Conservation (phyloP, 2,797 vertebrate species). For the Salmo trutta region DNA sequence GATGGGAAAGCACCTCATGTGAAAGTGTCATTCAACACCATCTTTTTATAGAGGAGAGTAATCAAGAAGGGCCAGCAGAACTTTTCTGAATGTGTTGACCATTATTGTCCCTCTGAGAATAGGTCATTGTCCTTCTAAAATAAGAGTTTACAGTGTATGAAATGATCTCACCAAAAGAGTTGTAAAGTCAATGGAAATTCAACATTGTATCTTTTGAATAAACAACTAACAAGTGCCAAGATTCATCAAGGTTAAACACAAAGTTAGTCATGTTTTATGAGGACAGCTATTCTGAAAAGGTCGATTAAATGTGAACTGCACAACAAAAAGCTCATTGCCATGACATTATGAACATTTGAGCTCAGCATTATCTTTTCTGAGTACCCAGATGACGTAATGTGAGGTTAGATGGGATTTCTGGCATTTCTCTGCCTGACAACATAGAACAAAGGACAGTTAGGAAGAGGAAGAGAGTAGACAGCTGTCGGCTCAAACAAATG, state of each 20-base stretch:
- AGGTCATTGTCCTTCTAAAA: background rate
- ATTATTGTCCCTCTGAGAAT: background rate
- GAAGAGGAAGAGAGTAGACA: constrained; percentile 45
- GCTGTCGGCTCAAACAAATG: constrained; percentile 51
- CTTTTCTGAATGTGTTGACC: constrained; percentile 2
- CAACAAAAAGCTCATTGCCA: background rate
- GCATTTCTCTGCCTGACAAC: constrained; percentile 41
- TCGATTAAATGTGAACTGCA: background rate
- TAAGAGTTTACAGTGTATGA: background rate
- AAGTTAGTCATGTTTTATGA: background rate
- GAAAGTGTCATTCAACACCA: constrained; percentile 15
- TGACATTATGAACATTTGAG: background rate
- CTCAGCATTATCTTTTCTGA: background rate
- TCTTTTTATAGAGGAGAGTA: constrained; percentile 17
- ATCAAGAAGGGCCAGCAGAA: background rate
- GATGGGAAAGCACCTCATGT: background rate
- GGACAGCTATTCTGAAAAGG: background rate
- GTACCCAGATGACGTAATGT: constrained; percentile 6
- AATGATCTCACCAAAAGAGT: background rate
- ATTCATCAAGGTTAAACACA: background rate
- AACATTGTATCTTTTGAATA: background rate
- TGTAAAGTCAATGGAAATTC: background rate
- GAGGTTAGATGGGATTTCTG: constrained; percentile 29
- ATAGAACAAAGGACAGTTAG: constrained; percentile 54
- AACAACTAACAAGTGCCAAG: background rate